These are phyloP conservation scores for Mallotus villosus DNA, from an alignment of 2,797 vertebrate species.

Conservation along the genomic window DNA sequence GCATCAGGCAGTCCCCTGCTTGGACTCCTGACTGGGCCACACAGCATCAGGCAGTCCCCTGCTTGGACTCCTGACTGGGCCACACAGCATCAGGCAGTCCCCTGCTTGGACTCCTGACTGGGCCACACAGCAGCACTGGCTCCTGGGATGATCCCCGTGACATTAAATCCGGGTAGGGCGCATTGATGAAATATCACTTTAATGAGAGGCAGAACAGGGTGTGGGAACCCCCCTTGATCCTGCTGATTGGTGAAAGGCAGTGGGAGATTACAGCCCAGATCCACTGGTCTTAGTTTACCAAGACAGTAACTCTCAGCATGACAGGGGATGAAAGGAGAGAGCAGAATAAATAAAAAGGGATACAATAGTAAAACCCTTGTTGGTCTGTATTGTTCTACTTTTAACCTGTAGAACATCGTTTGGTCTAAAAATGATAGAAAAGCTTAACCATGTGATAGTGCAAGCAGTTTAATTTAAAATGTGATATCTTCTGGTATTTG, in stretches of 20 bases:
- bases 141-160: conserved; percentile 31
- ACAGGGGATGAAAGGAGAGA: no score
- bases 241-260: conserved; percentile 29
- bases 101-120: conserved; percentile 28
- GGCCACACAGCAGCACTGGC: conserved; percentile 30
- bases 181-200: conserved; percentile 48
- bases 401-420: neutral
- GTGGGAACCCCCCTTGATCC: conserved; percentile 23
- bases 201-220: conserved; percentile 38
- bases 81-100: conserved; percentile 5
- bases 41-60: conserved; percentile 28
- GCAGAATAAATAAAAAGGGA: no score
- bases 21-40: conserved; percentile 29
- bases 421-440: no score
- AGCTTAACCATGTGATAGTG: neutral
- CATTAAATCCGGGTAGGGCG: conserved; percentile 27
- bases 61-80: no score
- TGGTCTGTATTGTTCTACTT: neutral
- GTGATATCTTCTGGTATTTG: conserved; percentile 30
- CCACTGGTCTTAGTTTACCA: neutral
- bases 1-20: conserved; percentile 20
- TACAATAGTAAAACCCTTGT: neutral
- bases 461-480: no score
- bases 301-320: neutral
- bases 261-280: conserved; percentile 25